Base-by-base conservation (phyloP, 1,140 invertebrate species). In the Heliconius nattereri region DNA sequence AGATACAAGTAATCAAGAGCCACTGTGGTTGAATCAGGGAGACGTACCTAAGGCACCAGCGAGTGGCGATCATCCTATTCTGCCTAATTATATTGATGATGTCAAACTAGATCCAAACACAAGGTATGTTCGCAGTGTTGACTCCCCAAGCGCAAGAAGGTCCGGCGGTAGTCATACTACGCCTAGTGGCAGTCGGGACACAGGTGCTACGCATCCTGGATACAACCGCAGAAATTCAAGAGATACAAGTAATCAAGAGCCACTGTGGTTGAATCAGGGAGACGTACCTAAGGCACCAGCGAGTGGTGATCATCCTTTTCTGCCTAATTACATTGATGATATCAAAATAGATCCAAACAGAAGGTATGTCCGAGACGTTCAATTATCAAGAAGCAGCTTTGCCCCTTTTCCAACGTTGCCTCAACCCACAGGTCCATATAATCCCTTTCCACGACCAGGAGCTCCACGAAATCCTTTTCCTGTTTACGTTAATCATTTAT, bases 21-120 rank as follows among this genome's bases (percentile, higher is more conserved):
- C 90, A 9, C 80, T 86, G 29, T 90, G 88, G 89, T 70, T 92
- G 40, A 87, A 87, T 52, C 66, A 88, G 82, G 90, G 86, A 5
- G 87, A 81, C 6, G 78, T 87, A 2, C 78, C 81, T 11, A 77
- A 82, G 70, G 89, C 87, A 19, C 89, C 88, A 6, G 76, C 88
- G 3, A 84, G 78, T 7, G 85, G 79, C 9, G 89, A 90, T 29
- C 86, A 91, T 75, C 91, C 89, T 6, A 49, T 82, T 7, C 76
- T 92, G 16, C 90, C 90, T 8, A 74, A 66, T 66, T 66, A 66
- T 13, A 90, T 89, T n/a, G 89, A 91, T 57, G 86, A 89, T 35
- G 45, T 91, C 11, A 86, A 86, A 37, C 37, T 89, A 40, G 86
- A 87, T 37, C 86, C 89, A 3, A 85, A 86, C 73, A 89, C 54